Percentiles rank a stretch among this genome's conserved stretches.
Evolutionary conservation across 2,797 vertebrate genomes (phyloP).

Genomic region (Meriones psammophilus): DNA sequence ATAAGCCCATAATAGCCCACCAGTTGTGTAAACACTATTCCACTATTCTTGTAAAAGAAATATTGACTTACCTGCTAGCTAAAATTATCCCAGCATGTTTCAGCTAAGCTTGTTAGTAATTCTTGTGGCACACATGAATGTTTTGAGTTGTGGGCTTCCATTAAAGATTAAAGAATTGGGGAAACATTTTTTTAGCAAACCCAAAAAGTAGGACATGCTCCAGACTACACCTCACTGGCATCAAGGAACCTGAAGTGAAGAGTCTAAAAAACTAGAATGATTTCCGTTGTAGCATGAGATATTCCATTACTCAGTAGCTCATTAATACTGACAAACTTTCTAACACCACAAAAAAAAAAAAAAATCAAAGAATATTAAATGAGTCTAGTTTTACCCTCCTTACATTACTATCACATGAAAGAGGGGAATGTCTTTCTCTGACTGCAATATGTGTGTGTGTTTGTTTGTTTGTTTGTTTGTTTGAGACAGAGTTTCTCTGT

Average conservation of each 20-base stretch:
- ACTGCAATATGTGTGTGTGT: not conserved
- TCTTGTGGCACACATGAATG: conserved; percentile 57
- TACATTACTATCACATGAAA: conserved; percentile 12
- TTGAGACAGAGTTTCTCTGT: too few species aligned
- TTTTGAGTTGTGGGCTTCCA: conserved; percentile 76
- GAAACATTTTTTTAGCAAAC: conserved; percentile 69
- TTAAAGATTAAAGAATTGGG: conserved; percentile 76
- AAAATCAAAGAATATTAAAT: conserved; percentile 52
- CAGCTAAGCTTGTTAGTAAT: conserved; percentile 75
- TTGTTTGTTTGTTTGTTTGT: too few species aligned
- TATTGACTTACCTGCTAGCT: conserved; percentile 85
- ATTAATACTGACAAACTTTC: conserved; percentile 58
- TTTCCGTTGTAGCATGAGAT: conserved; percentile 1
- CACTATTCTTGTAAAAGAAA: conserved; percentile 84
- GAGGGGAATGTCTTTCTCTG: not conserved
- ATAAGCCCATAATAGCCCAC: conserved; percentile 80
- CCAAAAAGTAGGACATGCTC: conserved; percentile 54
- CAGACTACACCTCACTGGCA: conserved; percentile 24
- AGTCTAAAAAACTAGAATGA: conserved; percentile 7
- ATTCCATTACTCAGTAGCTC: conserved; percentile 35
- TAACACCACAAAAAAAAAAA: conserved; percentile 60
- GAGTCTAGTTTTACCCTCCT: not conserved
- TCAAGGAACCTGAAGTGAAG: conserved; percentile 22
- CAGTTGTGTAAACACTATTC: conserved; percentile 85
- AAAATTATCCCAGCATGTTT: conserved; percentile 82